These are phyloP conservation scores for Lepidocyrtinus sp. DNA, from an alignment of 2,888 invertebrate genomes.

Conservation along the genomic window DNA sequence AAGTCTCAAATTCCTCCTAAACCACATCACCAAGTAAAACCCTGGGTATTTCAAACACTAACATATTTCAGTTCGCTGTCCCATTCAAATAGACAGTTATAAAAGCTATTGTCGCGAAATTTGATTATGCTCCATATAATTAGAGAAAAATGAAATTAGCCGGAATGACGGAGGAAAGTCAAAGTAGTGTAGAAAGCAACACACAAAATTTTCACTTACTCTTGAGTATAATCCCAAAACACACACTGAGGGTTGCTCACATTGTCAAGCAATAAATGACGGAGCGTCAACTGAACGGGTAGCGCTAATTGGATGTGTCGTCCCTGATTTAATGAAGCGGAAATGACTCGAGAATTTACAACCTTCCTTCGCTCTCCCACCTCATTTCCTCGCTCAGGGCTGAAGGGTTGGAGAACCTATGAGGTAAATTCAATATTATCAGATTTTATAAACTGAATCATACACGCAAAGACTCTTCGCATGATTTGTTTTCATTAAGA, in stretches of 20 bases:
- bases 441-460: no score
- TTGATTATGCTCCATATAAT: constrained; percentile 46
- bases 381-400: constrained; percentile 52
- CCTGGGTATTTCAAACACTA: not conserved
- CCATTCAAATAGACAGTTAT: constrained; percentile 40
- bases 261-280: constrained; percentile 88
- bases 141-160: constrained; percentile 47
- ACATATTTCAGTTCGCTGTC: constrained; percentile 9
- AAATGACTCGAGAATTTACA: constrained; percentile 84
- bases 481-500: no score
- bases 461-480: no score
- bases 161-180: not conserved
- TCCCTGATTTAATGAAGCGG: constrained; percentile 90
- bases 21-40: not conserved
- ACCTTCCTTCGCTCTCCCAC: constrained; percentile 66
- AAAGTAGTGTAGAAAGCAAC: constrained; percentile 14
- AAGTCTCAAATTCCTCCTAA: not conserved
- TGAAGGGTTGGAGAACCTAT: constrained; percentile 69
- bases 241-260: constrained; percentile 93
- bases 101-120: constrained; percentile 44
- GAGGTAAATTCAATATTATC: constrained; percentile 13
- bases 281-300: constrained; percentile 87
- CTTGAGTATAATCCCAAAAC: constrained; percentile 86
- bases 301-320: constrained; percentile 89
- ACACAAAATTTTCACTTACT: constrained; percentile 64